Evolutionary conservation across 2,888 invertebrate species (phyloP), one percentile per base, ranked within the genome.

Genomic region (Morpho deidamia): DNA sequence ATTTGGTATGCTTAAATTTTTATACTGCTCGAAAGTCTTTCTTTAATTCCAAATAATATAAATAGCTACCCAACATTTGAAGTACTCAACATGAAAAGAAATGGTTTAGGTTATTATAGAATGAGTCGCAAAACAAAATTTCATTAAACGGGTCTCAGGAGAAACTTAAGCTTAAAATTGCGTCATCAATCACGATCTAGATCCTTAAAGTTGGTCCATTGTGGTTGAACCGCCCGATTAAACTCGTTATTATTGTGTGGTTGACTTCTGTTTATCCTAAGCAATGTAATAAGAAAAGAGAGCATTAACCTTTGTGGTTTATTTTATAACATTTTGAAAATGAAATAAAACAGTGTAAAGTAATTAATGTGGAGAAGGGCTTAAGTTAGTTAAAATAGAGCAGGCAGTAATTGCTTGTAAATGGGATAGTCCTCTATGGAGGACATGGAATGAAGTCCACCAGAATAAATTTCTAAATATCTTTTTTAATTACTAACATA

Each of bases 141-240:
- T 23, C 44, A 44, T 54, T 44, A 51, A 46, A 48, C 43, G 41
- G 53, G 38, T 53, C n/a, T 58, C 48, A 58, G 32, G 49, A 45
- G 46, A 37, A 55, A 51, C 57, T 58, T 55, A 37, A 35, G 46
- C 41, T 40, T 45, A 42, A 45, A 51, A 45, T 54, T 51, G 41
- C 38, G 35, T 52, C 58, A 55, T 58, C 51, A 58, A 58, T 58
- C 58, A 58, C 48, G 39, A 45, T 58, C 44, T 48, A 48, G 51
- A 58, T 51, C 54, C 48, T 41, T 51, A 48, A 58, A 58, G 51
- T 58, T 58, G 44, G 41, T 51, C 45, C 48, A 55, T 58, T 58
- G 58, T 51, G 55, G 55, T 32, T 38, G 41, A 48, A 42, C 46
- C 46, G 48, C 39, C 33, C 39, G 51, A 48, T 48, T 49, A 52